These are phyloP conservation scores for Oreonectes daqikongensis DNA, from an alignment of 2,797 vertebrate species.

Conservation along the genomic window DNA sequence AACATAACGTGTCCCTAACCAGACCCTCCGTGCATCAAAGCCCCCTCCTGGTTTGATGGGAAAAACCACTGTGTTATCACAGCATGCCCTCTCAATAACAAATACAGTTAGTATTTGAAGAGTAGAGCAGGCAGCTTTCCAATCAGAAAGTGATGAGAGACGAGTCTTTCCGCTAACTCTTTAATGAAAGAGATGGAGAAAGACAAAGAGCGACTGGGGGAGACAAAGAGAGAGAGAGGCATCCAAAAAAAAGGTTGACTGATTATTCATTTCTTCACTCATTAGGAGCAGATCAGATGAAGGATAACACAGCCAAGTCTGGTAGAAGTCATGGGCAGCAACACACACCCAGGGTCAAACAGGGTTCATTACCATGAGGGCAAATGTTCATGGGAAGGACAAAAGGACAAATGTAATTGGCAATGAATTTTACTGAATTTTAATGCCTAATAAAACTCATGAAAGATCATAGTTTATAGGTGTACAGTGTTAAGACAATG, in stretches of 20 bases:
- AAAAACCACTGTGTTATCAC: slow-evolving; percentile 62
- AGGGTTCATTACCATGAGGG: slow-evolving; percentile 41
- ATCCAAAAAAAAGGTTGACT: slow-evolving; percentile 15
- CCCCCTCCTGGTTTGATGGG: slow-evolving; percentile 65
- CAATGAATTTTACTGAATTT: slow-evolving; percentile 2
- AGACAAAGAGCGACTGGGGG: background rate
- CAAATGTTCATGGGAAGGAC: slow-evolving; percentile 42
- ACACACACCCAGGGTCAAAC: slow-evolving; percentile 28
- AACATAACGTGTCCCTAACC: slow-evolving; percentile 58
- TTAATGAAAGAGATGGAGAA: slow-evolving; percentile 5
- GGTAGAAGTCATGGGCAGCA: slow-evolving; percentile 22
- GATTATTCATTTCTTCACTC: slow-evolving; percentile 53
- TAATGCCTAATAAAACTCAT: background rate
- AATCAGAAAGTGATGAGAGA: slow-evolving; percentile 55
- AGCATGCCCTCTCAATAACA: slow-evolving; percentile 60
- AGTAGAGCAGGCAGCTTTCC: slow-evolving; percentile 45
- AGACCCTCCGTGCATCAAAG: slow-evolving; percentile 54
- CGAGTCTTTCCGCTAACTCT: slow-evolving; percentile 37
- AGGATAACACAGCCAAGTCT: slow-evolving; percentile 31
- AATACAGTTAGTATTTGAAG: slow-evolving; percentile 57
- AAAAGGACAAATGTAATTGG: slow-evolving; percentile 40
- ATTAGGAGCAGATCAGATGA: slow-evolving; percentile 48
- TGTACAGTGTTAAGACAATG: no score
- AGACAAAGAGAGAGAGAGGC: background rate
- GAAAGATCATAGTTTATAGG: background rate